Evolutionary conservation across 92 coral and sea anemone genomes (phyloP), one percentile per base, ranked within the genome.

Genomic region (Porites cylindrica): DNA sequence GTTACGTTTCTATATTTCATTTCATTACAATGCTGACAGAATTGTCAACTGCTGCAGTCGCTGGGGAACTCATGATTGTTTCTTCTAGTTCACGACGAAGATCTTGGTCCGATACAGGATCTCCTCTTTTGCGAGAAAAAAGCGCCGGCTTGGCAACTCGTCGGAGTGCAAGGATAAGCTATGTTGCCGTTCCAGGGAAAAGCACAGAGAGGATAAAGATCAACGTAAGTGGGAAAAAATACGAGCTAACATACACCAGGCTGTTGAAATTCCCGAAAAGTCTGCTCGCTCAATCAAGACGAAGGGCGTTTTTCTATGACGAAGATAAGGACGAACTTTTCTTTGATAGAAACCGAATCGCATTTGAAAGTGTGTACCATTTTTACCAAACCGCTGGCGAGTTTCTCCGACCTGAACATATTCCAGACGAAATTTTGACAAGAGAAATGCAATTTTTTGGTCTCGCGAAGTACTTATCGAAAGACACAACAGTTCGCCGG

Each of bases 291-390:
- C 87, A 84, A 12, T 88, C 89, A 43, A 24, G 70, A 8, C 87
- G 79, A 2, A 86, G 90, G 19, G 94, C 87, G 19, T 38, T 73
- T 13, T 92, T 83, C 51, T 88, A 88, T 72, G 94, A 92, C 65
- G 79, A 70, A 4, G 90, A 88, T 18, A 76, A 78, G 11, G 77
- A 88, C 59, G 92, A 92, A 23, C 88, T 74, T 65, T 92, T 92
- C 86, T 92, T 92, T 51, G 94, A 92, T 29, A 83, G 94, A 56
- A 92, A 88, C 71, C 92, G 94, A 29, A 75, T 92, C 62, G 94
- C 92, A 1, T 92, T 92, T 43, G 94, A 92, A 19, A 82, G 90
- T 59, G 87, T 92, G 16, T 88, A 84, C 50, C 79, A 67, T 70
- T 92, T 92, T 66, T 92, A 92, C 61, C 90, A 85, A 68, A 72